phyloP scores from a whole-genome alignment of 2,888 invertebrate genomes.

The Ochropleura plecta region DNA sequence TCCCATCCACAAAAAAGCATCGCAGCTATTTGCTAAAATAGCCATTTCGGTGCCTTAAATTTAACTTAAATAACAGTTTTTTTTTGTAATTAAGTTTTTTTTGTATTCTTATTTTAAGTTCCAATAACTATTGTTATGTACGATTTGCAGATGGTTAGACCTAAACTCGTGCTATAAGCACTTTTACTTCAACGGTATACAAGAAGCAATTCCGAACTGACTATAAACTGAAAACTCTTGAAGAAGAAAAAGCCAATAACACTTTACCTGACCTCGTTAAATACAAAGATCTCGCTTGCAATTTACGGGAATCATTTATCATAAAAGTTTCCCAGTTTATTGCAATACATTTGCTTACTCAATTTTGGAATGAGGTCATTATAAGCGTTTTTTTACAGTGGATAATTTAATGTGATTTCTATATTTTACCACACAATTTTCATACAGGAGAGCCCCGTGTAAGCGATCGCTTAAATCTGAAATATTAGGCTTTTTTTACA shows the following conservation, averaged over 20 bases:
- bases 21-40: no score
- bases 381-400: no score
- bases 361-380: no score
- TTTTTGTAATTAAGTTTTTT: background rate
- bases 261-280: background rate
- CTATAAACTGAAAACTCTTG: background rate
- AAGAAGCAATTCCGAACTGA: background rate
- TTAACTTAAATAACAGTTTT: no score
- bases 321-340: slow-evolving; percentile 4
- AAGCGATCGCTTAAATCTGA: background rate
- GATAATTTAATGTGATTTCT: no score
- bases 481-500: background rate
- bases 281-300: slow-evolving; percentile 8
- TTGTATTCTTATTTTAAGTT: background rate
- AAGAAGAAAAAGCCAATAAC: background rate
- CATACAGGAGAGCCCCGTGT: background rate
- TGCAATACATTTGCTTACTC: slow-evolving; percentile 10
- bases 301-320: background rate
- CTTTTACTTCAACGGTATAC: background rate
- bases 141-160: background rate
- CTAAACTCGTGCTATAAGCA: background rate
- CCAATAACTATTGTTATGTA: background rate
- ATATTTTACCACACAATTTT: background rate
- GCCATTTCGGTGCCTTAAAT: no score
- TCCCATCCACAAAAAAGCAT: no score